A percentile compares a stretch with the other conserved stretches of the same genome.
These are phyloP conservation scores for Pseudobourletiella spinata DNA, from an alignment of 1,140 invertebrate genomes.

Conservation along the genomic window DNA sequence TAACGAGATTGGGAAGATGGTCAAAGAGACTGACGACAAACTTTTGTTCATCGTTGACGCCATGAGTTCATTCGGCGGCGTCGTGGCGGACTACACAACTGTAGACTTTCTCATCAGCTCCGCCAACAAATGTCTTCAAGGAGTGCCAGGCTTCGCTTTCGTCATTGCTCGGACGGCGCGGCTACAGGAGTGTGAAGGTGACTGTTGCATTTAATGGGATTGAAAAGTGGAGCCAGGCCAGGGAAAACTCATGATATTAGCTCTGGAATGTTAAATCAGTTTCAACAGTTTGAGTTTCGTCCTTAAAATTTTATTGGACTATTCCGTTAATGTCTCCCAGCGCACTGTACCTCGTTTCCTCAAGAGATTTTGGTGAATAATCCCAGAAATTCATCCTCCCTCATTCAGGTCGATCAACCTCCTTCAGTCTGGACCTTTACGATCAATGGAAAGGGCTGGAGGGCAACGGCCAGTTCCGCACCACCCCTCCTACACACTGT, in stretches of 20 bases:
- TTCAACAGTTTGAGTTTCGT: background rate
- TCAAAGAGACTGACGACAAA: constrained; percentile 40
- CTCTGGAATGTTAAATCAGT: no score
- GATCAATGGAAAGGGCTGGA: constrained; percentile 45
- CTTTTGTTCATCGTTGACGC: constrained; percentile 45
- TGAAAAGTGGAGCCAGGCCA: no score
- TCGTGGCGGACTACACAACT: constrained; percentile 41
- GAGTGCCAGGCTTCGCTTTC: constrained; percentile 47
- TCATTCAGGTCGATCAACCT: constrained; percentile 12
- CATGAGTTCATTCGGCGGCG: constrained; percentile 49
- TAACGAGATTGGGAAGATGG: constrained; percentile 40
- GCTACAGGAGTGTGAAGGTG: constrained; percentile 44
- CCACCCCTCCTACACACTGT: constrained; percentile 47
- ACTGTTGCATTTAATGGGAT: background rate
- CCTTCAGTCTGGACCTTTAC: constrained; percentile 43
- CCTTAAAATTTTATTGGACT: no score
- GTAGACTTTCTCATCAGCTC: constrained; percentile 46
- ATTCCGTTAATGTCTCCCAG: no score
- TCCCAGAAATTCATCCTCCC: no score
- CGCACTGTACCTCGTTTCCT: background rate
- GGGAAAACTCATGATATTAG: no score
- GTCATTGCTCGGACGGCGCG: constrained; percentile 41
- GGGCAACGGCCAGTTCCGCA: constrained; percentile 45
- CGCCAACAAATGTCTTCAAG: constrained; percentile 49
- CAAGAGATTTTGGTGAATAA: no score